phyloP scores from a whole-genome alignment of 2,888 invertebrate species.

The Oligia strigilis region DNA sequence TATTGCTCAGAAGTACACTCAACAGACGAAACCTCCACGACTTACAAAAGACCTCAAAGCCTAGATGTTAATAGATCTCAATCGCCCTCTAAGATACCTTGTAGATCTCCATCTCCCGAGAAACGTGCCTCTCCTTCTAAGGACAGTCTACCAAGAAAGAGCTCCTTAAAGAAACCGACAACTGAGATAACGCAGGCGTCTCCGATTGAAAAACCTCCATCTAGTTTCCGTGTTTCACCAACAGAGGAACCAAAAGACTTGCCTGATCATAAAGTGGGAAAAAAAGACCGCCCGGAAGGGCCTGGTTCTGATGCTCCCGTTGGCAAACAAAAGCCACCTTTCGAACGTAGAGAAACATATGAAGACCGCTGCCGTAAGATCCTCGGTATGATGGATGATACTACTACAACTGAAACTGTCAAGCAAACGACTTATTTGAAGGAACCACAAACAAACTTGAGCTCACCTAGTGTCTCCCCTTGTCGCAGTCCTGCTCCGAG shows the following conservation, averaged over 20 bases:
- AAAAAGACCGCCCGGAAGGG: conserved; percentile 77
- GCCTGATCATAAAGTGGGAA: conserved; percentile 73
- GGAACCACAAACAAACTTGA: conserved; percentile 69
- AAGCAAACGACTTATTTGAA: conserved; percentile 57
- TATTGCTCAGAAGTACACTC: conserved; percentile 68
- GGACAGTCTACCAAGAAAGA: conserved; percentile 85
- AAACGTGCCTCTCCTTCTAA: conserved; percentile 76
- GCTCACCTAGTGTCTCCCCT: conserved; percentile 80
- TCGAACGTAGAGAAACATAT: conserved; percentile 93
- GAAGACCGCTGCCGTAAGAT: conserved; percentile 93
- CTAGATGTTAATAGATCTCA: conserved; percentile 73
- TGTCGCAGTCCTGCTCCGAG: conserved; percentile 76
- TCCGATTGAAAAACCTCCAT: conserved; percentile 84
- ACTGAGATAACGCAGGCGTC: conserved; percentile 73
- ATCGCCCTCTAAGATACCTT: conserved; percentile 86
- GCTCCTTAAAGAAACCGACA: conserved; percentile 86
- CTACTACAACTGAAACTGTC: conserved; percentile 67
- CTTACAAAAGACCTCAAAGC: conserved; percentile 70
- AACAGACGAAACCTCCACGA: conserved; percentile 63
- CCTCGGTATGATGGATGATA: conserved; percentile 91
- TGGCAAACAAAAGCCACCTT: conserved; percentile 88
- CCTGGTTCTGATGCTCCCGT: conserved; percentile 71
- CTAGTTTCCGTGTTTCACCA: conserved; percentile 84
- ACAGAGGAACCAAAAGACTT: conserved; percentile 75
- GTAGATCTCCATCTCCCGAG: conserved; percentile 84